Conservation (phyloP, 64 coral and sea anemone species). For the Stichodactyla helianthus region DNA sequence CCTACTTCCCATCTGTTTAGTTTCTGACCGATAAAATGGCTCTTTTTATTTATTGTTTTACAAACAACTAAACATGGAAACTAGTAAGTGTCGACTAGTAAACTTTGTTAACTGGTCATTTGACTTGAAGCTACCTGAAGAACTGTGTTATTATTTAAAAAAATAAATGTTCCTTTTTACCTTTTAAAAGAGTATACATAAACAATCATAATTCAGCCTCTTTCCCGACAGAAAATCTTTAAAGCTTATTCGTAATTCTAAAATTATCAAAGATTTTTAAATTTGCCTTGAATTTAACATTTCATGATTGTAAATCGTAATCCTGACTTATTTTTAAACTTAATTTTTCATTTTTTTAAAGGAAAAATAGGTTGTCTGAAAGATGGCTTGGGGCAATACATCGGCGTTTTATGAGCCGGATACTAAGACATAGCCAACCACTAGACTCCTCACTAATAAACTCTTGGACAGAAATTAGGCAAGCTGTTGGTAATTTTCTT, state of each 20-base stretch:
- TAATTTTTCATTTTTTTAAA: neutral
- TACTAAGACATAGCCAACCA: neutral
- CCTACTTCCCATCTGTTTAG: neutral
- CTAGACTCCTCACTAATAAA: neutral
- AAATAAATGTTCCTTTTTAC: neutral
- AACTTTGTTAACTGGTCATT: neutral
- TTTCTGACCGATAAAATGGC: slow-evolving; percentile 7
- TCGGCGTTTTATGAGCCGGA: neutral
- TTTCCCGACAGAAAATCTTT: neutral
- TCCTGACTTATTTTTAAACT: neutral
- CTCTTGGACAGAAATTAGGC: neutral
- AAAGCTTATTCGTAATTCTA: neutral
- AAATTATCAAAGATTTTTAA: neutral
- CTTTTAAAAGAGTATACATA: neutral
- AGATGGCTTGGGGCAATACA: neutral
- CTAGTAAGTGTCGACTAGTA: neutral
- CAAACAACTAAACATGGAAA: neutral
- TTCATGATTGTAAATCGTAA: neutral
- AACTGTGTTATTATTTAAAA: neutral
- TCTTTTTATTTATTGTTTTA: neutral
- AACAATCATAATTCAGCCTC: neutral
- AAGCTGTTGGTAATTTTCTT: slow-evolving; percentile 1
- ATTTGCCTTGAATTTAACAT: too few species aligned
- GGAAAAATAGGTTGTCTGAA: neutral
- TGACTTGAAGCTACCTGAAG: neutral